Evolutionary conservation across 2,888 invertebrate genomes (phyloP).

Genomic region (Tromatobia lineatoria): DNA sequence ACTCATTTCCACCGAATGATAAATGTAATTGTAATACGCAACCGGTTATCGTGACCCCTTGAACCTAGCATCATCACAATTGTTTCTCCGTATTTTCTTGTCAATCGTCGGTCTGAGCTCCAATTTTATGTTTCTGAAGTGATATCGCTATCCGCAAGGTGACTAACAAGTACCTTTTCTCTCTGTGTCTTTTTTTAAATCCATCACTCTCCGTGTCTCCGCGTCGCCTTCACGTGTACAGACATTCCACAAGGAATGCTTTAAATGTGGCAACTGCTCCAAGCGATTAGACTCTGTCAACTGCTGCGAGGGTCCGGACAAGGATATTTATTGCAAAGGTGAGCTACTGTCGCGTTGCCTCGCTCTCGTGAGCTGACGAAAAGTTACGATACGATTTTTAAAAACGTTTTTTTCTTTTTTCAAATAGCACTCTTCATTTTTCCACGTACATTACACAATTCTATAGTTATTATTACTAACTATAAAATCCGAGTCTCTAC

Average conservation of each 20-base stretch:
- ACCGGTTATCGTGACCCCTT: slow-evolving; percentile 37
- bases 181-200: slow-evolving; percentile 57
- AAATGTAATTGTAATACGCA: slow-evolving; percentile 34
- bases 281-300: slow-evolving; percentile 96
- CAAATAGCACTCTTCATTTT: background rate
- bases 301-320: slow-evolving; percentile 97
- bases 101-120: background rate
- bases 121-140: slow-evolving; percentile 26
- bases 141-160: slow-evolving; percentile 28
- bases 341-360: slow-evolving; percentile 76
- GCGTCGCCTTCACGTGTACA: slow-evolving; percentile 86
- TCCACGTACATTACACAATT: slow-evolving; percentile 29
- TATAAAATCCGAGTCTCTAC: background rate
- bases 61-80: background rate
- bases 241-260: slow-evolving; percentile 97
- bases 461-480: slow-evolving; percentile 20
- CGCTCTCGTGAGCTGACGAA: slow-evolving; percentile 18
- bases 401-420: background rate
- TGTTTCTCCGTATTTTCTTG: slow-evolving; percentile 1
- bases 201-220: slow-evolving; percentile 64
- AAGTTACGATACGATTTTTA: slow-evolving; percentile 59
- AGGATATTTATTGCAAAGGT: slow-evolving; percentile 99
- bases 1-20: slow-evolving; percentile 33
- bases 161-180: slow-evolving; percentile 64
- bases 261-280: slow-evolving; percentile 95